These are phyloP conservation scores for Armadillidium nasatum DNA, from an alignment of 1,140 invertebrate genomes.

Conservation along the genomic window DNA sequence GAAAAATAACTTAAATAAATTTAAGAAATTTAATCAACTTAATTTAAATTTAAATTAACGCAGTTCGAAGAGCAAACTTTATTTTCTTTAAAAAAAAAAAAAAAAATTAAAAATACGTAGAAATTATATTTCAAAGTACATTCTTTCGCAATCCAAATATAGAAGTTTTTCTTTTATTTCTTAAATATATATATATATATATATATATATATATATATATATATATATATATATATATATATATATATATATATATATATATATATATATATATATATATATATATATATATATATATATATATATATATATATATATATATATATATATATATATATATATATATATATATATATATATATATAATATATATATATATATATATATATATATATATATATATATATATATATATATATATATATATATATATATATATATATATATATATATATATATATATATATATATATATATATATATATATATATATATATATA, in stretches of 20 bases:
- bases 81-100: too few species aligned
- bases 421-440: constrained; percentile 16
- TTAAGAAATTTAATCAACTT: too few species aligned
- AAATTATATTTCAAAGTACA: too few species aligned
- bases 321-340: constrained; percentile 21
- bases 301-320: constrained; percentile 17
- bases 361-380: constrained; percentile 12
- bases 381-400: constrained; percentile 19
- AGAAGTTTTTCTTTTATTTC: too few species aligned
- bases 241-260: constrained; percentile 11
- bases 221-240: neutral
- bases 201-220: constrained; percentile 9
- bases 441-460: constrained; percentile 4
- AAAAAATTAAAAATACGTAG: too few species aligned
- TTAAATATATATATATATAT: constrained; percentile 10
- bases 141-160: too few species aligned
- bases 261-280: constrained; percentile 13
- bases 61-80: too few species aligned
- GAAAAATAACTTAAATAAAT: too few species aligned
- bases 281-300: neutral
- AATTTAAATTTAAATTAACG: too few species aligned
- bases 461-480: constrained; percentile 22
- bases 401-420: constrained; percentile 23
- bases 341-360: constrained; percentile 22
- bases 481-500: constrained; percentile 21